These are phyloP conservation scores for Pachypsylla venusta DNA, from an alignment of 1,140 invertebrate genomes.

Conservation along the genomic window DNA sequence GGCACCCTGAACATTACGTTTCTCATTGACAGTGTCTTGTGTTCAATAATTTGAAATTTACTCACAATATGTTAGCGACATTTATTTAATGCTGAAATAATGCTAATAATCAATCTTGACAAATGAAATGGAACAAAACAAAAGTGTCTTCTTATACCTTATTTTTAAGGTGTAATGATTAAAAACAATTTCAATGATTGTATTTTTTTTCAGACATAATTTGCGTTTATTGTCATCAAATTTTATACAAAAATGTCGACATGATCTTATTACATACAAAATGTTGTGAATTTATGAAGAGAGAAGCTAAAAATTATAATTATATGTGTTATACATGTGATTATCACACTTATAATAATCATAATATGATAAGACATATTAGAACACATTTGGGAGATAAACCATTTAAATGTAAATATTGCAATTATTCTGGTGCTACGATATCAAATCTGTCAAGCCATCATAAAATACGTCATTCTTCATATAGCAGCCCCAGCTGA, in stretches of 20 bases:
- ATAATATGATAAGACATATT: conserved; percentile 4
- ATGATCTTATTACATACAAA: background rate
- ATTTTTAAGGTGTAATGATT: too few species aligned
- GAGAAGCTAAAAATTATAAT: background rate
- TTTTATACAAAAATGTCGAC: background rate
- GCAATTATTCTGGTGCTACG: background rate
- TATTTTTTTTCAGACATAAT: too few species aligned
- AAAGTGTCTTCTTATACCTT: too few species aligned
- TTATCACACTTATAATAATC: background rate
- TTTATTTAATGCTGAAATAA: too few species aligned
- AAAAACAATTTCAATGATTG: too few species aligned
- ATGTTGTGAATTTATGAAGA: background rate
- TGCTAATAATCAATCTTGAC: too few species aligned
- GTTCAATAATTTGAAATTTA: too few species aligned
- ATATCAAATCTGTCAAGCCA: background rate
- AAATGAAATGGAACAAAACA: too few species aligned
- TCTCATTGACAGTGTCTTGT: too few species aligned
- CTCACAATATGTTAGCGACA: too few species aligned
- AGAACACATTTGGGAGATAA: background rate
- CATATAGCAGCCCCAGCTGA: too few species aligned
- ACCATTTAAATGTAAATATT: background rate
- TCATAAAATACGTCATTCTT: background rate
- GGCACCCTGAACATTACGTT: too few species aligned
- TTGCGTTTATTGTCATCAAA: background rate
- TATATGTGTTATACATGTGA: conserved; percentile 2